Evolutionary conservation across 2,113 vertebrate genomes (phyloP).

Genomic region (Phalacrocorax aristotelis): DNA sequence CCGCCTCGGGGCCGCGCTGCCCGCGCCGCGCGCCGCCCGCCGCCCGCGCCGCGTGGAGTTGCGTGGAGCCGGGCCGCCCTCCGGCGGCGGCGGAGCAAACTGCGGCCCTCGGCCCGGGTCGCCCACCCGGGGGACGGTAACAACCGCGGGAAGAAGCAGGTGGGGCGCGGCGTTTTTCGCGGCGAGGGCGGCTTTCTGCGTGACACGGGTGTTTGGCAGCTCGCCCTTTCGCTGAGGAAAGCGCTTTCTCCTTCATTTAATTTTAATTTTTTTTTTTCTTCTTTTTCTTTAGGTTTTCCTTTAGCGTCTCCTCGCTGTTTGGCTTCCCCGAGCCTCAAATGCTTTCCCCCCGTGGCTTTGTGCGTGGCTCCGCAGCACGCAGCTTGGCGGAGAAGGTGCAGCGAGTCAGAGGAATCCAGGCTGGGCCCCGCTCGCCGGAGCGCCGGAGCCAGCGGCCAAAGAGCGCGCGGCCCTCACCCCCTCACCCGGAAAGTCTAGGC

Average conservation of each 20-base stretch:
- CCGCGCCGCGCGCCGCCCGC: too few relatives aligned
- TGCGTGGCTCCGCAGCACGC: not conserved
- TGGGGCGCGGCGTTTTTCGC: not conserved
- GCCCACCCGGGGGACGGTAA: not conserved
- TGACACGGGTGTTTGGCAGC: not conserved
- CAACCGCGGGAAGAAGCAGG: not conserved
- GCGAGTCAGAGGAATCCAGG: not conserved
- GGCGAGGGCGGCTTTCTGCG: not conserved
- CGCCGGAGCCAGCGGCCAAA: not conserved
- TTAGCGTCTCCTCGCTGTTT: not conserved
- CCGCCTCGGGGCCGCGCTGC: too few relatives aligned
- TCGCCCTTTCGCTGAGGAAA: not conserved
- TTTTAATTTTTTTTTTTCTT: not conserved
- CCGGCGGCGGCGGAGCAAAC: slow-evolving; percentile 63
- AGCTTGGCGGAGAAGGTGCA: not conserved
- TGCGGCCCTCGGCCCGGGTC: not conserved
- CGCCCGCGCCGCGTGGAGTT: not conserved
- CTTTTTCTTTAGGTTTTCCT: not conserved
- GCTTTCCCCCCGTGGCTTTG: not conserved
- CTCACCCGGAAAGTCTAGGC: not conserved
- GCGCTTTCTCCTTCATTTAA: not conserved
- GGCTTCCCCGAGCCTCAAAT: not conserved
- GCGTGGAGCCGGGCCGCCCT: slow-evolving; percentile 72
- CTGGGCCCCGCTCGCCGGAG: not conserved
- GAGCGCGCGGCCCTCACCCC: not conserved